phyloP scores from a whole-genome alignment of 2,797 vertebrate species.

The Amazona finschi region DNA sequence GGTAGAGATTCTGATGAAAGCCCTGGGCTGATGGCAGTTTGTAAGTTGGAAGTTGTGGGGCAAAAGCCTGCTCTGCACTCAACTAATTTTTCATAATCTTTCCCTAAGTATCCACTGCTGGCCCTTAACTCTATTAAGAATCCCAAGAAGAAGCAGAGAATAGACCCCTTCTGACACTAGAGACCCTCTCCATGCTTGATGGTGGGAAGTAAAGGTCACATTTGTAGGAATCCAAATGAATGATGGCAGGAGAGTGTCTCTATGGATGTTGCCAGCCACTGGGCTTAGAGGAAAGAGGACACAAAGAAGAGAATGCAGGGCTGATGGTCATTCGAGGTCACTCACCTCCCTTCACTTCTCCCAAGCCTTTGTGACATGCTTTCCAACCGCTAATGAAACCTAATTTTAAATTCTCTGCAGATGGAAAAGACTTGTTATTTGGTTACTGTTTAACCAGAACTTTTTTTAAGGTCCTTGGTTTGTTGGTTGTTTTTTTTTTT shows the following conservation, averaged over 20 bases:
- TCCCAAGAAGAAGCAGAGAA: neutral
- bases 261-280: neutral
- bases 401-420: slow-evolving; percentile 3
- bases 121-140: neutral
- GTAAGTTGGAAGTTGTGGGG: neutral
- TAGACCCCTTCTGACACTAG: neutral
- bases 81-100: neutral
- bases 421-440: slow-evolving; percentile 8
- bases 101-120: neutral
- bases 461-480: neutral
- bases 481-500: neutral
- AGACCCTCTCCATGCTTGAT: neutral
- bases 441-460: slow-evolving; percentile 10
- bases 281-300: neutral
- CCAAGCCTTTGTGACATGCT: neutral
- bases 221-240: neutral
- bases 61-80: neutral
- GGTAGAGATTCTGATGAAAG: neutral
- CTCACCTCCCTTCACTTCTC: neutral
- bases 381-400: neutral
- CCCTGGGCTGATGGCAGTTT: neutral
- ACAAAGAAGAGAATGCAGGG: neutral
- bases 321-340: slow-evolving; percentile 10
- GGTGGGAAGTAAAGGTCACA: neutral
- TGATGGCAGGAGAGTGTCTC: neutral